Base-by-base conservation (phyloP, 2,113 vertebrate species). In the Halichoerus grypus region DNA sequence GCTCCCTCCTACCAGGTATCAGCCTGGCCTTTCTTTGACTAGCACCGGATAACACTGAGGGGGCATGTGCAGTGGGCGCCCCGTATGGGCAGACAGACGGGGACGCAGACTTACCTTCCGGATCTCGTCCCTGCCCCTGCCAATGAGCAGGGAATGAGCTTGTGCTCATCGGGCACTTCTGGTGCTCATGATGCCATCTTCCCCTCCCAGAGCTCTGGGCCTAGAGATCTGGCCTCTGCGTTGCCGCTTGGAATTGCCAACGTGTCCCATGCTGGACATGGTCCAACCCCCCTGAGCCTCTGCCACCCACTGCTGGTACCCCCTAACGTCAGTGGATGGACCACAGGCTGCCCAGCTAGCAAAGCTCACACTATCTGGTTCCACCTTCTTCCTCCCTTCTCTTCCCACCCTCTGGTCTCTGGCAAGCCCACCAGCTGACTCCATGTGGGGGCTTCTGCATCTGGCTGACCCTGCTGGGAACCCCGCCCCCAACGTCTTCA, bases 1-100 rank as follows among this genome's bases (percentile, higher is more conserved):
- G 96, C 98, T 39, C 98, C 99, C 97, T 98, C 98, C 92, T 99
- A 98, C 98, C 99, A 99, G 98, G 99, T 99, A 93, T 21, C 72
- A n/a, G 46, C 87, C n/a, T 1, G 42, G 18, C 42, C 22, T 53
- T 42, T 46, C 61, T 79, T 19, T 63, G 28, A 12, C 84, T 7
- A 21, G 61, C 53, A 5, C 6, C 3, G 0, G 51, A 7, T 13
- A 4, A 9, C 0, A 1, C 28, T 0, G 15, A 1, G 0, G 8
- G 69, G 33, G 31, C 28, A 15, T 31, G 24, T 3, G 7, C 0
- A 1, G 51, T 33, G 77, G 67, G 76, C 1, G 5, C 5, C 72
- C 28, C 16, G 3, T 24, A 5, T 19, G 7, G 0, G 36, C 36
- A 26, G 39, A 65, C 15, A 21, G 46, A 12, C 5, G 0, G 39